Evolutionary conservation across 2,113 vertebrate species (phyloP), one percentile per base, ranked within the genome.

Genomic region (Turnix velox): DNA sequence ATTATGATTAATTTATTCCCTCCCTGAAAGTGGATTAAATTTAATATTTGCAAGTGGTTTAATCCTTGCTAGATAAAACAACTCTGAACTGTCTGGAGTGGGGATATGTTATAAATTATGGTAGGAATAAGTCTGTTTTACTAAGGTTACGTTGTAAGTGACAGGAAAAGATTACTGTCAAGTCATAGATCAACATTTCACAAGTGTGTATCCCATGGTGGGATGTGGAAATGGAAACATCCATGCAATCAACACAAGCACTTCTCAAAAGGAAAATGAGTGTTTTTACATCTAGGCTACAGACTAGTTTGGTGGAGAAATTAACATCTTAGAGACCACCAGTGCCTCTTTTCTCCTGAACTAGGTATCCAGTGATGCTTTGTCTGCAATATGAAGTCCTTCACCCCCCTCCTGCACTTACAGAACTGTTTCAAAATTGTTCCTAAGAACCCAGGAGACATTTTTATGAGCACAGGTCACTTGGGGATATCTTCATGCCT

Each of bases 1-100:
- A 92, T 94, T 92, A 39, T 63, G 78, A 93, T 93, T 84, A 93
- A 93, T 93, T 94, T 89, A 73, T 93, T 71, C 81, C 67, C 58
- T 85, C 71, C 35, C 58, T 73, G 33, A 5, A 63, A 87, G 84
- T 79, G 78, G 88, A 94, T 89, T 92, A 93, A 81, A 78, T 61
- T 66, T 76, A 79, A 83, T 91, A 89, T 89, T 93, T 71, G 74
- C 58, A 17, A 95, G 87, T 91, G 81, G 84, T 95, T 94, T 84
- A 95, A 87, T 96, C 92, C 78, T 59, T 85, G 66, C 10, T 65
- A 42, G 78, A 92, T 88, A 8, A 94, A 96, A 69, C 84, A 89
- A 83, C 71, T 46, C 77, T 35, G 69, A 62, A 42, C n/a, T 30
- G 89, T 84, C 83, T 87, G 72, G 71, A 79, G n/a, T 5, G 6